These are phyloP conservation scores for Orthosia cruda DNA, from an alignment of 2,888 invertebrate species.

Conservation along the genomic window DNA sequence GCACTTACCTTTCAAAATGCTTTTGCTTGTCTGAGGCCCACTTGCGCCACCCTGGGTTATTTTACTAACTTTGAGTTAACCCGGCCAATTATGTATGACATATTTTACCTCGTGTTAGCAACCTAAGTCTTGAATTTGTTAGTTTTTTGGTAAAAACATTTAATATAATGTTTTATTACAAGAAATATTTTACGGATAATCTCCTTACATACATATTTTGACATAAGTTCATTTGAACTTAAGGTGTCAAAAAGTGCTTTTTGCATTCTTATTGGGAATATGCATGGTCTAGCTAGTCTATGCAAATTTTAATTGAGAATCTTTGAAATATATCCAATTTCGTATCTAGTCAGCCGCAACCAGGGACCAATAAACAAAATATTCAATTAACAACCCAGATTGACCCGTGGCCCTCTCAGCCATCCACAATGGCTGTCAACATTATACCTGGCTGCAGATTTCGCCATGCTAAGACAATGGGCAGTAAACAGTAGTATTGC, in stretches of 20 bases:
- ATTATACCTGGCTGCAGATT: slow-evolving; percentile 52
- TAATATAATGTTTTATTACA: no score
- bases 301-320: neutral
- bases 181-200: no score
- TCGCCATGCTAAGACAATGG: slow-evolving; percentile 67
- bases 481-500: slow-evolving; percentile 67
- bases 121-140: no score
- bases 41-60: no score
- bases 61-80: no score
- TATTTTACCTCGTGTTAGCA: no score
- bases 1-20: neutral
- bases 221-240: no score
- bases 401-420: slow-evolving; percentile 56
- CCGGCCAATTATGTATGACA: no score
- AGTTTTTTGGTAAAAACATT: no score
- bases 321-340: neutral
- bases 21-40: neutral
- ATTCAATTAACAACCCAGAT: slow-evolving; percentile 55
- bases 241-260: no score
- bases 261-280: no score
- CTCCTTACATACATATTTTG: no score
- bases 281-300: neutral
- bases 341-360: neutral
- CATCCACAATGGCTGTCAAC: slow-evolving; percentile 55
- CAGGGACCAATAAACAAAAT: slow-evolving; percentile 45